phyloP scores from a whole-genome alignment of 1,140 invertebrate genomes.

The Heliconius himera region DNA sequence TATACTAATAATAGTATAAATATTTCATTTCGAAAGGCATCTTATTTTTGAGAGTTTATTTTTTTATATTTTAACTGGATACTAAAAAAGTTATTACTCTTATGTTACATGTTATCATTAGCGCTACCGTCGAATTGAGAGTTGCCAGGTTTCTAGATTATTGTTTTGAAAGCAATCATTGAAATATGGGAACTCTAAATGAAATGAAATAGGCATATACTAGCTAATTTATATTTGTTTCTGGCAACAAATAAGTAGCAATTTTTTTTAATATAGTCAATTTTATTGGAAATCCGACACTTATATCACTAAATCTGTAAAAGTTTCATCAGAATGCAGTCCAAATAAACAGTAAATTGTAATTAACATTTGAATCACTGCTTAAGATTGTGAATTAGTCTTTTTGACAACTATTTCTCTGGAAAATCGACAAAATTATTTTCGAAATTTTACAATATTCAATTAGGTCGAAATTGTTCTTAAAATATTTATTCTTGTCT shows the following conservation, averaged over 20 bases:
- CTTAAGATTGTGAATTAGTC: slow-evolving; percentile 30
- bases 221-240: neutral
- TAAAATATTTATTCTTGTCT: slow-evolving; percentile 30
- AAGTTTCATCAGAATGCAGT: slow-evolving; percentile 4
- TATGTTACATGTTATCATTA: neutral
- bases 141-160: neutral
- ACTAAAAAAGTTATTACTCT: neutral
- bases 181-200: neutral
- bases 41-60: slow-evolving; percentile 2
- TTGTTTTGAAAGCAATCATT: neutral
- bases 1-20: neutral
- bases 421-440: slow-evolving; percentile 36
- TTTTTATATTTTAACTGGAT: neutral
- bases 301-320: neutral
- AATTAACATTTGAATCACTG: slow-evolving; percentile 14
- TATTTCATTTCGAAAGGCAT: neutral
- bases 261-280: neutral
- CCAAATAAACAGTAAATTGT: neutral
- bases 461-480: slow-evolving; percentile 31
- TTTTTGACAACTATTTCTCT: slow-evolving; percentile 30
- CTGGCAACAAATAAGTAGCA: neutral
- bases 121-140: neutral
- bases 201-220: neutral
- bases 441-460: slow-evolving; percentile 37
- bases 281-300: neutral